phyloP scores from a whole-genome alignment of 2,113 vertebrate species.

The Mionectes macconnelli region DNA sequence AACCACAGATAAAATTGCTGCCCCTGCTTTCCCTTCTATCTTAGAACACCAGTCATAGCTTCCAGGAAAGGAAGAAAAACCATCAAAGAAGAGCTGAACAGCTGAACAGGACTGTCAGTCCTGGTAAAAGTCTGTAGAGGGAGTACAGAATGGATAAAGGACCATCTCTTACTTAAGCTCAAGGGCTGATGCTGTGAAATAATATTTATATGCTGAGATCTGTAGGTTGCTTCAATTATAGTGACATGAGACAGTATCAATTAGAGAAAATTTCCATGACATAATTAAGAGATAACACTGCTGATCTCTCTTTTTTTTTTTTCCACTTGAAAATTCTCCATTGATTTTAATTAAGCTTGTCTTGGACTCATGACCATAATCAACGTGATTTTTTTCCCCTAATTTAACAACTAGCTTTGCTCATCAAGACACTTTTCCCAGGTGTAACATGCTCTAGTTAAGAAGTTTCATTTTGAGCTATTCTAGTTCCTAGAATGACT shows the following conservation, averaged over 20 bases:
- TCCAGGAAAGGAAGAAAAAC: neutral
- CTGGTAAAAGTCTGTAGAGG: neutral
- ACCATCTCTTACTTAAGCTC: neutral
- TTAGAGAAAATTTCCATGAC: slow-evolving; percentile 21
- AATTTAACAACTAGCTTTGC: slow-evolving; percentile 21
- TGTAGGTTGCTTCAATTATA: neutral
- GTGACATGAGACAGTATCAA: slow-evolving; percentile 1
- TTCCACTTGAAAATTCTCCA: slow-evolving; percentile 21
- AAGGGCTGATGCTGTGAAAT: neutral
- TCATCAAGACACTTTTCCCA: slow-evolving; percentile 43
- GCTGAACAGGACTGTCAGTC: neutral
- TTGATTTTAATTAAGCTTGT: slow-evolving; percentile 58
- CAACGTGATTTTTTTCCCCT: neutral
- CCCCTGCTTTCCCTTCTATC: neutral
- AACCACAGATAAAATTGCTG: neutral
- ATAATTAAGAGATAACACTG: slow-evolving; percentile 16
- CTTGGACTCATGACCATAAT: slow-evolving; percentile 45
- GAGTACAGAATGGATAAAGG: neutral
- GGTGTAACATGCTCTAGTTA: slow-evolving; percentile 1
- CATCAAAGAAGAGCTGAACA: neutral
- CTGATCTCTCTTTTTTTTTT: neutral
- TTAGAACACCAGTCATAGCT: neutral
- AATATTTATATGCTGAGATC: neutral
- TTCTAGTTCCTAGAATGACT: neutral
- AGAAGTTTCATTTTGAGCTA: neutral